Evolutionary conservation across 2,888 invertebrate species (phyloP), one percentile per base, ranked within the genome.

Genomic region (Rotaria sp.): DNA sequence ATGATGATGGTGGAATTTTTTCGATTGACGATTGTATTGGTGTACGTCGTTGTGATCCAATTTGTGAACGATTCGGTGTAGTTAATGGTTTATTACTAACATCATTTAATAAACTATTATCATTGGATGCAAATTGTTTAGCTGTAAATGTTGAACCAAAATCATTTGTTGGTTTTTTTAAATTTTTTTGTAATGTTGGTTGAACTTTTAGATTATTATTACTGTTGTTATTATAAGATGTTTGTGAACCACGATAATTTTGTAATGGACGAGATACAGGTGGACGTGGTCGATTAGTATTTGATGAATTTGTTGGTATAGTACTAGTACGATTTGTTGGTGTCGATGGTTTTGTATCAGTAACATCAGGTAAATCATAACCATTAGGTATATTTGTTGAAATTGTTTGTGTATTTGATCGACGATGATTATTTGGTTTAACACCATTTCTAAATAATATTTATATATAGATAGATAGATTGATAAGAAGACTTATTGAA

Each of bases 381-480:
- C 26, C 45, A 80, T 45, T 45, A 1, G 80, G 21, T 21, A 21
- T 5, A 67, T 35, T 67, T 0, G 80, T 80, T n/a, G 45, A 38
- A 45, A 80, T 80, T 45, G 45, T 45, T 80, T 80, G 80, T 45
- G 80, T 80, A 41, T 38, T 45, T 80, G 80, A 80, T n/a, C 80
- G 80, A 13, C 80, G 80, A 45, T 80, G n/a, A 45, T 80, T 80
- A n/a, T 67, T 67, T 67, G 35, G 35, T 38, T 67, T 67, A 67
- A 67, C 35, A 35, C 67, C 35, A 38, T 67, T 67, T 67, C 67
- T 67, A 67, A 26, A 55, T 21, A 35, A 18, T 35, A 35, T 21
- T 3, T 15, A 67, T 35, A 35, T 30, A 24, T 24, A 57, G 2
- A 24, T 57, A 15, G 21, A 67, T 67, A 21, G 1, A 24, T 67